A percentile compares a stretch with the other conserved stretches of the same genome.
phyloP scores from a whole-genome alignment of 2,113 vertebrate genomes.

The Galeopterus variegatus region DNA sequence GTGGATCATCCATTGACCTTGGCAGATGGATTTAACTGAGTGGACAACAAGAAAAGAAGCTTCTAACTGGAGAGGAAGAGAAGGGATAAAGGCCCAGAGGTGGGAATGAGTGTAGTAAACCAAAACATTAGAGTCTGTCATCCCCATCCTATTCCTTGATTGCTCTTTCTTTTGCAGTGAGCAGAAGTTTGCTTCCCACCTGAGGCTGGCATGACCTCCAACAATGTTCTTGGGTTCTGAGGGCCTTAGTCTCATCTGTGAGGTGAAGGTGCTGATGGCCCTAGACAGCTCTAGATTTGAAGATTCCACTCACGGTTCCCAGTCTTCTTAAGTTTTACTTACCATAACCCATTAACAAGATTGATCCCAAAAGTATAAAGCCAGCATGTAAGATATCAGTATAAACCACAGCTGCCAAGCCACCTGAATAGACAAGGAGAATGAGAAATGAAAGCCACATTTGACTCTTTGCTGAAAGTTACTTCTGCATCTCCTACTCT shows the following conservation, averaged over 20 bases:
- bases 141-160: background rate
- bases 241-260: background rate
- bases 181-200: background rate
- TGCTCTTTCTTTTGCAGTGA: background rate
- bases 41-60: background rate
- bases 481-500: background rate
- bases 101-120: no score
- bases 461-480: no score
- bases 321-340: background rate
- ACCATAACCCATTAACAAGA: conserved; percentile 56
- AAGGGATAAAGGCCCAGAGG: no score
- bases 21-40: background rate
- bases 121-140: background rate
- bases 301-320: background rate
- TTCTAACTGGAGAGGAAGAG: background rate
- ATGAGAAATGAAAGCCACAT: background rate
- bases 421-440: conserved; percentile 47
- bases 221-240: background rate
- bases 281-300: background rate
- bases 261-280: background rate
- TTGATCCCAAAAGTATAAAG: background rate
- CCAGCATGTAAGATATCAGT: background rate
- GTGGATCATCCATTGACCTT: background rate
- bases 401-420: conserved; percentile 35
- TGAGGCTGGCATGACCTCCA: background rate